Evolutionary conservation across 2,888 invertebrate genomes (phyloP).

Genomic region (Crematogaster levior): DNA sequence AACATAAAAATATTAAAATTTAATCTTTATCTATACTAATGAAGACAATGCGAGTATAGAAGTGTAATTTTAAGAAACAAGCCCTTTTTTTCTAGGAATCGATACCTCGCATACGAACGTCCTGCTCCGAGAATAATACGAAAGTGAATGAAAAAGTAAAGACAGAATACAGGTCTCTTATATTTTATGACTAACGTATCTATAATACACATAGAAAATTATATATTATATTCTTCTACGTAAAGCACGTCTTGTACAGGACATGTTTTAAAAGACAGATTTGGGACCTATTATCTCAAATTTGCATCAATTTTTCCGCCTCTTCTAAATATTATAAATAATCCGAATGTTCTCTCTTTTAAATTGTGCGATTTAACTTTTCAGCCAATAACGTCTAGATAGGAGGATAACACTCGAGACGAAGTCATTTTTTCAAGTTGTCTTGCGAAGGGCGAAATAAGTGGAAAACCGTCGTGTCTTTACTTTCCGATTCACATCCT

Average conservation of each 20-base stretch:
- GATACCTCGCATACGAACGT: conserved; percentile 65
- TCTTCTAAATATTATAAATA: background rate
- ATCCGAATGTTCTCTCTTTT: background rate
- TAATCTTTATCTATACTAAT: background rate
- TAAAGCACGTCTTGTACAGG: background rate
- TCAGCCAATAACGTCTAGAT: background rate
- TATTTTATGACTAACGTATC: conserved; percentile 15
- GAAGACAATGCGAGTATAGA: background rate
- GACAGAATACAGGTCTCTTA: conserved; percentile 17
- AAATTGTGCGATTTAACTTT: background rate
- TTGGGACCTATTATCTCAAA: background rate
- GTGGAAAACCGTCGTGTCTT: conserved; percentile 12
- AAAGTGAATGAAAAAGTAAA: conserved; percentile 32
- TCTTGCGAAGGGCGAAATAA: background rate
- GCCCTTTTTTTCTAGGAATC: conserved; percentile 55
- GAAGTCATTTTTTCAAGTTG: conserved; percentile 8
- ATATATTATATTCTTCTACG: conserved; percentile 47
- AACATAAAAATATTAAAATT: background rate
- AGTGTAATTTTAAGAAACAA: conserved; percentile 12
- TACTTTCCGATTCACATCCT: conserved; percentile 31
- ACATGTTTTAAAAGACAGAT: background rate
- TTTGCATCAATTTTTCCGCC: background rate
- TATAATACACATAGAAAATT: conserved; percentile 14
- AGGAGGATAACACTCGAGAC: background rate
- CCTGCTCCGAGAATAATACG: conserved; percentile 15